A percentile compares a stretch with the other conserved stretches of the same genome.
These are phyloP conservation scores for Neodiprion fabricii DNA, from an alignment of 1,140 invertebrate genomes.

Conservation along the genomic window DNA sequence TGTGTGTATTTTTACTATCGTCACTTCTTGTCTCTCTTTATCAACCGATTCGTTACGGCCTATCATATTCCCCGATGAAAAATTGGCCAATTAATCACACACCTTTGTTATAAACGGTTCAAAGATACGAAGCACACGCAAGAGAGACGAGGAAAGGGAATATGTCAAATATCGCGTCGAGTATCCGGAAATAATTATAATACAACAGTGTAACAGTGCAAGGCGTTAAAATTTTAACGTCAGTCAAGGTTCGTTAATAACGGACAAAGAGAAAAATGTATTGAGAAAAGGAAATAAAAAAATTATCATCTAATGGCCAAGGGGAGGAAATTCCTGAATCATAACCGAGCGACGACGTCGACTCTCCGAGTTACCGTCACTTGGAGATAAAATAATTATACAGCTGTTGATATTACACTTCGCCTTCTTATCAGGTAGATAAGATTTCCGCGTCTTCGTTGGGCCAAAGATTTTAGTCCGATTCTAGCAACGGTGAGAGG, in stretches of 20 bases:
- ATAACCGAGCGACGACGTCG: neutral
- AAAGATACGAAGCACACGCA: too few species aligned
- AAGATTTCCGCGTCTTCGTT: constrained; percentile 49
- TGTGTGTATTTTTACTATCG: too few species aligned
- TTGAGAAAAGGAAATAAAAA: neutral
- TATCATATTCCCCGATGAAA: too few species aligned
- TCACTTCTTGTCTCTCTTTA: too few species aligned
- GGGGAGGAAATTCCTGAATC: neutral
- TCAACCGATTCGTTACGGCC: too few species aligned
- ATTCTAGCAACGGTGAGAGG: constrained; percentile 29
- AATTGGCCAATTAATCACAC: too few species aligned
- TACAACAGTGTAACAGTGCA: neutral
- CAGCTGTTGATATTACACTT: constrained; percentile 41
- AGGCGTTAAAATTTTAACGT: neutral
- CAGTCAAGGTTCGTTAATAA: neutral
- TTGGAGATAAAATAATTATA: constrained; percentile 5
- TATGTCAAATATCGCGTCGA: too few species aligned
- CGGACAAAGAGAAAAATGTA: neutral
- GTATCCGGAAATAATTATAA: too few species aligned
- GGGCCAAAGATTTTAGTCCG: constrained; percentile 36
- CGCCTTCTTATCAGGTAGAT: constrained; percentile 46
- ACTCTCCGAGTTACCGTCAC: neutral
- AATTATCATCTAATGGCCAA: neutral
- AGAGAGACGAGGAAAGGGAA: too few species aligned
- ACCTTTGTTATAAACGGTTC: too few species aligned